These are phyloP conservation scores for Chalcosyrphus nemorum DNA, from an alignment of 2,888 invertebrate genomes.

Conservation along the genomic window DNA sequence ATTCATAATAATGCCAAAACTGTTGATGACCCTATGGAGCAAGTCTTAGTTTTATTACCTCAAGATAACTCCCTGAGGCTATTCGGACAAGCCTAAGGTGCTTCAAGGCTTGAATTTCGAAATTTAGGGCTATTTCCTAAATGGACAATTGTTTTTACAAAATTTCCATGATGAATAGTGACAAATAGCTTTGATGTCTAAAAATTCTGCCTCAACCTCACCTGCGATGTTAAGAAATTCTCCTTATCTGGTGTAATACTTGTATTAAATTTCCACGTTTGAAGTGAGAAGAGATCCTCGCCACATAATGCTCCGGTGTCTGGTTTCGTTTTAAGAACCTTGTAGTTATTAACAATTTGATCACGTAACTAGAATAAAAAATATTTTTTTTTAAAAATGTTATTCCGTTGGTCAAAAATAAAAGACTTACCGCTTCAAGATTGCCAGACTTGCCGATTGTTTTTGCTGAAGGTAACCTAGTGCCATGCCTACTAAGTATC, in stretches of 20 bases:
- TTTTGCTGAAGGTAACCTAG: constrained; percentile 85
- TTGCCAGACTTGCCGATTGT: constrained; percentile 84
- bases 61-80: too few species aligned
- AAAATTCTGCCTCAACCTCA: too few species aligned
- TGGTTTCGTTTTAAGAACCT: constrained; percentile 82
- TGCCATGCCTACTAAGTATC: constrained; percentile 88
- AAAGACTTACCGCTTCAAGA: constrained; percentile 82
- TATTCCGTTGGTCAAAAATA: neutral
- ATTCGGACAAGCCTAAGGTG: too few species aligned
- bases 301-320: constrained; percentile 85
- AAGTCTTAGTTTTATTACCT: too few species aligned
- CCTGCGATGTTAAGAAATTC: constrained; percentile 84
- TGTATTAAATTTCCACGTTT: constrained; percentile 86
- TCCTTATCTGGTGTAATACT: constrained; percentile 84
- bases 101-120: too few species aligned
- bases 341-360: constrained; percentile 87
- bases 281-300: constrained; percentile 86
- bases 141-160: too few species aligned
- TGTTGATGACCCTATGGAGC: too few species aligned
- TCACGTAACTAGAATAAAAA: constrained; percentile 80
- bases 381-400: neutral
- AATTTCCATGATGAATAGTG: too few species aligned
- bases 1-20: too few species aligned
- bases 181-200: too few species aligned
- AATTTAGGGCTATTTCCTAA: too few species aligned